A percentile compares a stretch with the other conserved stretches of the same genome.
phyloP scores from a whole-genome alignment of 2,797 vertebrate genomes.

The Chromobotia macracanthus region DNA sequence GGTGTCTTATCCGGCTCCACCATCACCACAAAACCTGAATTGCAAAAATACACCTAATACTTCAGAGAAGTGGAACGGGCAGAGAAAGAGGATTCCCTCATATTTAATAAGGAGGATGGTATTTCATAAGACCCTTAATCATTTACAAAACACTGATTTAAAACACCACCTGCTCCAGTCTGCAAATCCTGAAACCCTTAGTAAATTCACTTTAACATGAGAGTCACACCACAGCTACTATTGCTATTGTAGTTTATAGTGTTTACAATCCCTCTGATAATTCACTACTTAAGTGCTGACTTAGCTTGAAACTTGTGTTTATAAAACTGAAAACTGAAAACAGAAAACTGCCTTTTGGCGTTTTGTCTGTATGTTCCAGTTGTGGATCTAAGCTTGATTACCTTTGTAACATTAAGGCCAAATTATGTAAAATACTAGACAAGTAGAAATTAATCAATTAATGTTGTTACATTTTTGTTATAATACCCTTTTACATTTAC shows the following conservation, averaged over 20 bases:
- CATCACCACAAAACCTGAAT: neutral
- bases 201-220: neutral
- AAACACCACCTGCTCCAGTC: neutral
- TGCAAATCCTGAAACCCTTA: neutral
- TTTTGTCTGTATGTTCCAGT: neutral
- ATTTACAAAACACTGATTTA: constrained; percentile 4
- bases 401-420: neutral
- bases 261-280: constrained; percentile 7
- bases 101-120: neutral
- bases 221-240: constrained; percentile 1
- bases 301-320: constrained; percentile 1
- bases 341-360: neutral
- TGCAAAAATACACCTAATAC: neutral
- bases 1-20: neutral
- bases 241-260: neutral
- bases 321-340: neutral
- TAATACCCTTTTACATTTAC: no score
- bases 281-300: neutral
- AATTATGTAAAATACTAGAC: neutral
- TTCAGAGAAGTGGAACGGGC: neutral
- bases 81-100: neutral
- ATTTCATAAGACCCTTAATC: constrained; percentile 6
- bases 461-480: neutral
- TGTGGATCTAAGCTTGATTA: neutral
- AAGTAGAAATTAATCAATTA: neutral